These are phyloP conservation scores for Opisthograptis luteolata DNA, from an alignment of 2,888 invertebrate genomes.

Conservation along the genomic window DNA sequence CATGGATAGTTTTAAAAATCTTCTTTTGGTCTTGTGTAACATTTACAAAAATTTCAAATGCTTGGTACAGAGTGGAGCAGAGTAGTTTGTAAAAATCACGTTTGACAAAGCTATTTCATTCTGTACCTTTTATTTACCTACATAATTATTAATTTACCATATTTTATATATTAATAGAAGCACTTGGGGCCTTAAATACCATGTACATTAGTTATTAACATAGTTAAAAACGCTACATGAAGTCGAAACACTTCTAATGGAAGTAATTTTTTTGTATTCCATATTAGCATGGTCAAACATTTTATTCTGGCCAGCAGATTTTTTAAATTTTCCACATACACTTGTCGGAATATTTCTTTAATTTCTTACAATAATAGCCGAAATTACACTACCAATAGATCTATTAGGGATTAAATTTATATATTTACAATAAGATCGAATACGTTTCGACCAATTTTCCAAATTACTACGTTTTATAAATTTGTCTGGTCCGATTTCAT, in stretches of 20 bases:
- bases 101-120: conserved; percentile 2
- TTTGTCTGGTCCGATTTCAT: conserved; percentile 16
- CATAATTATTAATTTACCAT: conserved; percentile 7
- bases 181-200: conserved; percentile 53
- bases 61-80: conserved; percentile 8
- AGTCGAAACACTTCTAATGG: conserved; percentile 64
- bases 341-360: conserved; percentile 21
- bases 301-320: conserved; percentile 69
- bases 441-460: conserved; percentile 7
- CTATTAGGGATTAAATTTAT: conserved; percentile 26
- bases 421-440: conserved; percentile 28
- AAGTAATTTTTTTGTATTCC: conserved; percentile 47
- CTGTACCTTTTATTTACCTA: not conserved
- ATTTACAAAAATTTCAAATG: conserved; percentile 37
- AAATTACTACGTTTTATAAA: conserved; percentile 4
- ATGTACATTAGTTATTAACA: conserved; percentile 38
- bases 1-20: conserved; percentile 37
- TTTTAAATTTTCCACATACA: conserved; percentile 17
- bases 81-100: too few relatives aligned
- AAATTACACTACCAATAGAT: conserved; percentile 17
- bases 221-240: conserved; percentile 20
- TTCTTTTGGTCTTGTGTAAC: conserved; percentile 48
- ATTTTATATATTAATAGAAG: conserved; percentile 43
- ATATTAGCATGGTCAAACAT: conserved; percentile 32
- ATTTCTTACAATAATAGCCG: conserved; percentile 16